phyloP scores from a whole-genome alignment of 2,113 vertebrate species.

The Colinus virginianus region DNA sequence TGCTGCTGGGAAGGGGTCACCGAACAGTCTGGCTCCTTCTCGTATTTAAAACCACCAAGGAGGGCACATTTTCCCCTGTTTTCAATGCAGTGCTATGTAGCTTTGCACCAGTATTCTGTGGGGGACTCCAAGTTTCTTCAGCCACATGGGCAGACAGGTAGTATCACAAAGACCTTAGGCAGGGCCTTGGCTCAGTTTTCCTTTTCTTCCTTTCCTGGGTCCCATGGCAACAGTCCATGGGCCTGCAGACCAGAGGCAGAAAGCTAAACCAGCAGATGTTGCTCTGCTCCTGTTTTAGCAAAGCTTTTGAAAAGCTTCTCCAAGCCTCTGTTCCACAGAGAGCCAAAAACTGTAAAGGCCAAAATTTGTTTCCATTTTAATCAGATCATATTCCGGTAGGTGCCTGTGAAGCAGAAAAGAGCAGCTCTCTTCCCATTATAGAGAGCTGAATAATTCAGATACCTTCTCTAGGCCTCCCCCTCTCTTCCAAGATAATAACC shows the following conservation, averaged over 20 bases:
- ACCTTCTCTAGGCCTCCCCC: background rate
- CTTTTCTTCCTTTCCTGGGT: background rate
- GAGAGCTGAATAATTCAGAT: slow-evolving; percentile 32
- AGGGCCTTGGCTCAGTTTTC: background rate
- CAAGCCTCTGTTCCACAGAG: background rate
- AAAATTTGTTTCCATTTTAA: slow-evolving; percentile 2
- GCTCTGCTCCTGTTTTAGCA: background rate
- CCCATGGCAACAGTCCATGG: background rate
- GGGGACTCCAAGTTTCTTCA: background rate
- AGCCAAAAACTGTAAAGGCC: background rate
- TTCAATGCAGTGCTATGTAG: fast-evolving
- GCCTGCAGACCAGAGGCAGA: background rate
- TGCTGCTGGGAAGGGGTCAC: background rate
- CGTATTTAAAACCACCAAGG: background rate
- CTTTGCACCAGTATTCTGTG: background rate
- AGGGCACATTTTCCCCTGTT: background rate
- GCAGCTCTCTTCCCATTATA: background rate
- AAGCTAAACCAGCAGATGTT: background rate
- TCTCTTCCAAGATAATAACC: slow-evolving; percentile 26
- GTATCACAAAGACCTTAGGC: background rate
- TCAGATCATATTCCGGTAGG: background rate
- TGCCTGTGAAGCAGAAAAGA: background rate
- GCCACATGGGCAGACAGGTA: background rate
- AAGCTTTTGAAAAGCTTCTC: background rate
- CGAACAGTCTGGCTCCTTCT: background rate